Base-by-base conservation (phyloP, 2,888 invertebrate genomes). In the Cepaea hortensis region DNA sequence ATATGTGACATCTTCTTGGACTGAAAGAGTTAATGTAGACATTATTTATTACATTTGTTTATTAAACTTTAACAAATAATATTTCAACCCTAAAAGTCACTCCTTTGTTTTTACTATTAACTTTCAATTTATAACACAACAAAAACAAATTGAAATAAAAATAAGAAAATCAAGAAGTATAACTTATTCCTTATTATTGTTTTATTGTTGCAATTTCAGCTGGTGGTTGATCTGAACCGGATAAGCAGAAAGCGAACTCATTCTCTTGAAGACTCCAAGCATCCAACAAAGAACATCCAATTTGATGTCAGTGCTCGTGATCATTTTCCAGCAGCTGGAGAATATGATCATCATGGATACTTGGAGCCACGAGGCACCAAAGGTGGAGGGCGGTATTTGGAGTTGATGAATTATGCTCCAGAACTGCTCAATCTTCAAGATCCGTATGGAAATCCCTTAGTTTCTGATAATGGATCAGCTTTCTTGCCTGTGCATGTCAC, bases 281-380 rank as follows among this genome's bases (percentile, higher is more conserved):
- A 86, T 6, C 50, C 82, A 46, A n/a, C 18, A 20, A 55, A 81
- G n/a, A 65, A n/a, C 70, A 79, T n/a, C 35, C 48, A 18, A 23
- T 65, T 77, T 48, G 77, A 50, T 48, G 84, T 76, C 15, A 50
- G 13, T 62, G 3, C 35, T 48, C 50, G 23, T 50, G 81, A 76
- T 23, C 77, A 88, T 11, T 89, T 87, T 76, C 88, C 88, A 46
- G 81, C 88, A 15, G 90, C 86, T 18, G 77, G 85, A 18, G 88
- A 89, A 72, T 88, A 88, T 65, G 90, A 90, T 77, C 86, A 81
- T 73, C 76, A 88, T 85, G 90, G 90, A 9, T 90, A 90, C 75
- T 73, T 90, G 13, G 87, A 90, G 68, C 90, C 90, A n/a, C 88
- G 88, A n/a, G 87, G 87, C 48, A 61, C 61, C 68, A 83, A 75